Evolutionary conservation across 1,140 invertebrate genomes (phyloP), one percentile per base, ranked within the genome.

Genomic region (Leptinotarsa texana): DNA sequence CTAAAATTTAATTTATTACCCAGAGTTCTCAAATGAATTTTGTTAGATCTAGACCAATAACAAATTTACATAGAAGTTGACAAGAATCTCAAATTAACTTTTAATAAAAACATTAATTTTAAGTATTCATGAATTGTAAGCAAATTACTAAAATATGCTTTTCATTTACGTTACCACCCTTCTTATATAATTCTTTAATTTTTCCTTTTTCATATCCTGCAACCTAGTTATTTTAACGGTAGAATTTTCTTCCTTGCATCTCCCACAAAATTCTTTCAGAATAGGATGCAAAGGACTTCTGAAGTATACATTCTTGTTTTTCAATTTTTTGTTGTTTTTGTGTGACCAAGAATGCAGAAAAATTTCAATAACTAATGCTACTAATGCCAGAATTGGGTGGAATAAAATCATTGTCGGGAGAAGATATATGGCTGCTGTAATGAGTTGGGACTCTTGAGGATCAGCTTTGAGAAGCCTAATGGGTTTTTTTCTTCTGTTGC

Each of bases 241-340:
- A 6, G 74, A 21, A 18, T 73, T 73, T 67, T 81, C 78, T 27
- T 79, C 76, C 18, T 73, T 74, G 73, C 90, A 91, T 15, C 86
- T 77, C 17, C 86, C 88, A 76, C 90, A 91, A 79, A 89, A 90
- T 75, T 90, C 88, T 3, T 89, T 87, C 4, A 87, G 86, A 51
- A 89, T 85, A 0, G 86, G 83, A 74, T 90, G 88, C 72, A 90
- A 83, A 0, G 89, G 89, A 57, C 89, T 90, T 67, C 88, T 87
- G 76, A 88, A 90, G 65, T 88, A 89, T 6, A 89, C 82, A 15
- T 83, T 84, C 49, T 86, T 82, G 66, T 88, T 84, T 74, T 85
- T 86, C 17, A 89, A 81, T 17, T 78, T 78, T 61, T 86, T 86
- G 74, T 90, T 90, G 78, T 88, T 89, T 51, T 86, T 86, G 75